Evolutionary conservation across 1,140 invertebrate species (phyloP).

Genomic region (Gonioctena quinquepunctata): DNA sequence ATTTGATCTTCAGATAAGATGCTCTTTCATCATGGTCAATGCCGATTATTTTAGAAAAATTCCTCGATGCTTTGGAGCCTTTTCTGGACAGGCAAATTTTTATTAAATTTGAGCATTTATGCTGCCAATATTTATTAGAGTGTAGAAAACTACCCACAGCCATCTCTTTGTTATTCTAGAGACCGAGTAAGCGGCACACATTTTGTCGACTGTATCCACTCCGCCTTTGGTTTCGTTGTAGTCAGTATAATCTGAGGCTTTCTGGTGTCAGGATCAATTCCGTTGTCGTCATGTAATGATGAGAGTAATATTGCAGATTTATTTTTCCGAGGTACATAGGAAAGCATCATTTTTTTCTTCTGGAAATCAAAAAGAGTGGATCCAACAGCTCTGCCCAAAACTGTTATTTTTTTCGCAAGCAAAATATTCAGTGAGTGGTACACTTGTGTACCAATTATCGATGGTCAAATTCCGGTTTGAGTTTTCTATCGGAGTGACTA

Average conservation of each 20-base stretch:
- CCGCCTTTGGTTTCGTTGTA: conserved; percentile 46
- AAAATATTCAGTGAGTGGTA: conserved; percentile 38
- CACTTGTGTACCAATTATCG: conserved; percentile 47
- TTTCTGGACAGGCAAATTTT: not conserved
- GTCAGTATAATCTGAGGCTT: conserved; percentile 41
- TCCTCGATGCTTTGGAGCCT: not conserved
- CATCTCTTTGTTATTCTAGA: conserved; percentile 58
- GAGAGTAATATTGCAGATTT: conserved; percentile 41
- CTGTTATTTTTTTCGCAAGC: conserved; percentile 43
- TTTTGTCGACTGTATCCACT: conserved; percentile 51
- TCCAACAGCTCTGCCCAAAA: conserved; percentile 24
- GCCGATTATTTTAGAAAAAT: not conserved
- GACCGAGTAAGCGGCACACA: conserved; percentile 41
- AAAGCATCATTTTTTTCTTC: conserved; percentile 23
- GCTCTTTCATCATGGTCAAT: not conserved
- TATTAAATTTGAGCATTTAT: conserved; percentile 46
- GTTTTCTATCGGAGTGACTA: not conserved
- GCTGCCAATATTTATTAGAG: conserved; percentile 58
- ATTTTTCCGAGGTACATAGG: conserved; percentile 39
- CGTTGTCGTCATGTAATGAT: conserved; percentile 37
- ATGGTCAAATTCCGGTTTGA: conserved; percentile 31
- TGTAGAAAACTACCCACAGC: conserved; percentile 59
- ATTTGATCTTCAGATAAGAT: too few relatives aligned
- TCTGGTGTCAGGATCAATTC: conserved; percentile 33
- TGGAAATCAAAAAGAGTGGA: conserved; percentile 38